These are phyloP conservation scores for Antheraea yamamai DNA, from an alignment of 2,888 invertebrate genomes.

Conservation along the genomic window DNA sequence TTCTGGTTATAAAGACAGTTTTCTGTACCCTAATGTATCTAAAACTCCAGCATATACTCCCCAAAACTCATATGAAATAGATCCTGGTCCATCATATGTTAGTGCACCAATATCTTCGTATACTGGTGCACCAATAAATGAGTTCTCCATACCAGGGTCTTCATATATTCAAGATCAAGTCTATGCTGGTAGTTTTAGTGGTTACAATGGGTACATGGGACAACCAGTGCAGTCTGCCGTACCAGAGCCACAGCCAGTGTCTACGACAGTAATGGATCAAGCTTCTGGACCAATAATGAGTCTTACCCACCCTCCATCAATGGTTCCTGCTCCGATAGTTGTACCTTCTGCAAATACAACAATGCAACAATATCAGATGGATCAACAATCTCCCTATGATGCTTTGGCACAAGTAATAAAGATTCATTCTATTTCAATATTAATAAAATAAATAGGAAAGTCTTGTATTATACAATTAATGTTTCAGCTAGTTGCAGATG, in stretches of 20 bases:
- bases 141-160: constrained; percentile 23
- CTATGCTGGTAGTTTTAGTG: constrained; percentile 30
- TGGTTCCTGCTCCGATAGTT: constrained; percentile 20
- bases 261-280: constrained; percentile 1
- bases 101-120: constrained; percentile 27
- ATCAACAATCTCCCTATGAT: constrained; percentile 55
- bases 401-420: constrained; percentile 74
- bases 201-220: constrained; percentile 19
- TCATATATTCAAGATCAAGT: constrained; percentile 27
- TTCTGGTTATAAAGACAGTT: constrained; percentile 37
- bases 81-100: constrained; percentile 28
- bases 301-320: constrained; percentile 13
- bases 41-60: constrained; percentile 20
- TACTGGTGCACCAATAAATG: constrained; percentile 21
- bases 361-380: constrained; percentile 27
- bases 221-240: constrained; percentile 13
- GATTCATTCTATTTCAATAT: constrained; percentile 25
- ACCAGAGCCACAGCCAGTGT: constrained; percentile 19
- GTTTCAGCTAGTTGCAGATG: constrained; percentile 77
- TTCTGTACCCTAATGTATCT: constrained; percentile 50
- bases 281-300: constrained; percentile 4
- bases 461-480: constrained; percentile 35
- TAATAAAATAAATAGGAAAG: constrained; percentile 20
- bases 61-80: constrained; percentile 7
- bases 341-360: constrained; percentile 5